These are phyloP conservation scores for Lasioglossum albipes DNA, from an alignment of 1,140 invertebrate species.

Conservation along the genomic window DNA sequence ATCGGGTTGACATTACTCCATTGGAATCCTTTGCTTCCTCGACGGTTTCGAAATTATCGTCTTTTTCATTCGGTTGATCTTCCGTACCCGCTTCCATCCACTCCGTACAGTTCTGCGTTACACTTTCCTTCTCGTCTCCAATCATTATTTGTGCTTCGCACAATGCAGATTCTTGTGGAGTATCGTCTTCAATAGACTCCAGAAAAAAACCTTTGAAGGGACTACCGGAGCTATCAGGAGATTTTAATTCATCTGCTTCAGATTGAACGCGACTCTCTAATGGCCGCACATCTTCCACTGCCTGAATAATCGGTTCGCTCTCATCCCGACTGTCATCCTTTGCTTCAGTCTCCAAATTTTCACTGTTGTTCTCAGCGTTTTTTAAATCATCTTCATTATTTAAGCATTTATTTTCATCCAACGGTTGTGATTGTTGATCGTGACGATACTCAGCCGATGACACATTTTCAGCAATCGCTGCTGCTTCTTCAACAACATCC, in stretches of 20 bases:
- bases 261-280: neutral
- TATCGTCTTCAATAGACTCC: conserved; percentile 12
- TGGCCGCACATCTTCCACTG: neutral
- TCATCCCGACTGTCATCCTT: neutral
- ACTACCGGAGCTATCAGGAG: conserved; percentile 42
- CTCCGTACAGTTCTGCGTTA: neutral
- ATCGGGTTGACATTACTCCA: too few relatives aligned
- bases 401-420: neutral
- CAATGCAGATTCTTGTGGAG: neutral
- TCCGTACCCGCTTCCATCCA: neutral
- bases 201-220: conserved; percentile 57
- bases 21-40: too few relatives aligned
- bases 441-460: neutral
- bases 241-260: neutral
- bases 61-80: neutral
- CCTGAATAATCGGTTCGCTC: neutral
- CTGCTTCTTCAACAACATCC: neutral
- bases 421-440: neutral
- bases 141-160: neutral
- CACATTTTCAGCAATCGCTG: too few relatives aligned
- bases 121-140: neutral
- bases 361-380: too few relatives aligned
- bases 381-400: neutral
- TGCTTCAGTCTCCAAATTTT: neutral
- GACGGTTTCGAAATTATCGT: neutral